Conservation (phyloP, 2,113 vertebrate genomes). For the Antechinus stuartii region DNA sequence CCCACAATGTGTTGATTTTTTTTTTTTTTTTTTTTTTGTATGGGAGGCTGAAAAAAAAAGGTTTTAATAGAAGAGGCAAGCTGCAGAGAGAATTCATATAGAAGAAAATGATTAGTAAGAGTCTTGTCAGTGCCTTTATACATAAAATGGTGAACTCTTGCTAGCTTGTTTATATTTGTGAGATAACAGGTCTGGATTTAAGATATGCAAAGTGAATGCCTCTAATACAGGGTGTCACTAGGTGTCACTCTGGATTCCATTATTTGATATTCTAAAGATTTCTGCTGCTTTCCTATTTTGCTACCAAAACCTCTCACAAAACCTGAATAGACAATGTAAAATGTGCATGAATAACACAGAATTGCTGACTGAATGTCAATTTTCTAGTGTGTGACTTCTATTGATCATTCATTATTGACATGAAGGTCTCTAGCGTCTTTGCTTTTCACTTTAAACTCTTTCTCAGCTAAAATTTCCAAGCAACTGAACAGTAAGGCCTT, state of each 20-base stretch:
- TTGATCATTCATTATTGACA: constrained; percentile 90
- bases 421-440: constrained; percentile 86
- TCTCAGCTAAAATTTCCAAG: constrained; percentile 87
- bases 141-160: constrained; percentile 4
- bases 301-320: constrained; percentile 66
- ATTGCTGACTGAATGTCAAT: constrained; percentile 88
- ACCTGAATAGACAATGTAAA: constrained; percentile 81
- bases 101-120: constrained; percentile 13
- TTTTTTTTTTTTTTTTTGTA: not conserved
- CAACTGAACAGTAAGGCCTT: constrained; percentile 80
- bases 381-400: constrained; percentile 86
- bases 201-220: constrained; percentile 70
- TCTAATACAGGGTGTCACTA: constrained; percentile 84
- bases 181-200: constrained; percentile 59
- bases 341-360: constrained; percentile 83
- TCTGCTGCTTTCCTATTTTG: constrained; percentile 80
- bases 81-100: not conserved
- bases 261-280: constrained; percentile 80
- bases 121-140: not conserved
- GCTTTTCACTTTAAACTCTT: constrained; percentile 85
- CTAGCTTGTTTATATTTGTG: constrained; percentile 51
- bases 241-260: constrained; percentile 87
- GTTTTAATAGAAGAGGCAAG: constrained; percentile 53
- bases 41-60: not conserved
- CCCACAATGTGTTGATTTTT: not conserved